Base-by-base conservation (phyloP, 1,140 invertebrate species). In the Drosophila leontia region DNA sequence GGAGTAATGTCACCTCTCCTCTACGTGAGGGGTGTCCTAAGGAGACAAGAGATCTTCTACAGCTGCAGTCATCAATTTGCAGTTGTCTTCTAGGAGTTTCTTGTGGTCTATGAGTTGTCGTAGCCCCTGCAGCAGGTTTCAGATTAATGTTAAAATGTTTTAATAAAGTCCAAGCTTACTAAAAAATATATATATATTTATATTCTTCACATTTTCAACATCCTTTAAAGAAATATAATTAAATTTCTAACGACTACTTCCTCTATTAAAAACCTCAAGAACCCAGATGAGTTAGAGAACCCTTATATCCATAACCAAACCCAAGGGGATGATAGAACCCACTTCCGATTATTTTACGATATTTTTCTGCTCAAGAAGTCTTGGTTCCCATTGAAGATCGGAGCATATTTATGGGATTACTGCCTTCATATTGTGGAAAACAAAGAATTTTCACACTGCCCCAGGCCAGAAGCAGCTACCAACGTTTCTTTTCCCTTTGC, bases 381-480 rank as follows among this genome's bases (percentile, higher is more conserved):
- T 50, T 48, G n/a, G 41, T 78, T 78, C 44, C 64, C 75, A 78
- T 15, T 45, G 45, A 51, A 68, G 15, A 42, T 68, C 17, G 35
- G 19, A 41, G 29, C 11, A 42, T 51, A 69, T 69, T 51, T 69
- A 69, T 69, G 23, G 65, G 34, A 61, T 59, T 44, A 71, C 15
- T 50, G 15, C 19, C 29, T 11, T 65, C 12, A 15, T 15, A 62
- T 29, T 19, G 62, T 47, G 48, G 34, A 50, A 59, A 51, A 56
- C 42, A 75, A 75, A 58, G 47, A 19, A 32, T 76, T 79, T 83
- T 84, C 81, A 83, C 81, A 76, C 76, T 51, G 55, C 35, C 53
- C 23, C 34, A 3, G 37, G 67, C 47, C 37, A 44, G 37, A 44
- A 60, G 69, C 32, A 48, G 71, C 71, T 77, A 76, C 79, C 71